phyloP scores from a whole-genome alignment of 1,140 invertebrate genomes.

The Cydia strobilella region DNA sequence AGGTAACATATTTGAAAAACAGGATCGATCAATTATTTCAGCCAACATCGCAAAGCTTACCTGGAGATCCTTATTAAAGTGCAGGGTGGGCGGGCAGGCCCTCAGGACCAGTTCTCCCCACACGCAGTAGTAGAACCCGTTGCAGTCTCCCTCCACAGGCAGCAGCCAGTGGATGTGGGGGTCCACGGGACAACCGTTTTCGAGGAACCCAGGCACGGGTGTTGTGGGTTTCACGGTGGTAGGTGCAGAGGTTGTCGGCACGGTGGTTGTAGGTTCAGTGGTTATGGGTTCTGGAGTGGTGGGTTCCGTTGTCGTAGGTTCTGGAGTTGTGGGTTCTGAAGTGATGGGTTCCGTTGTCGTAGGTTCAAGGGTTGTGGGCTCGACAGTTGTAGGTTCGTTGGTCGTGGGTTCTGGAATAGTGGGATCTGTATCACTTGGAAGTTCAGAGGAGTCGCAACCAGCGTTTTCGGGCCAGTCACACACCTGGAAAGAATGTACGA shows the following conservation, averaged over 20 bases:
- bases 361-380: neutral
- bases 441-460: conserved; percentile 40
- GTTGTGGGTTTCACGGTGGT: conserved; percentile 9
- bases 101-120: conserved; percentile 70
- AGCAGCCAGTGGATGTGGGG: conserved; percentile 69
- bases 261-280: neutral
- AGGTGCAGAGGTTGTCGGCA: neutral
- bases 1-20: too few species aligned
- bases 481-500: conserved; percentile 44
- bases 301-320: neutral
- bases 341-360: conserved; percentile 3
- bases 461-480: conserved; percentile 54
- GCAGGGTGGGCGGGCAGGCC: conserved; percentile 70
- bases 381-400: conserved; percentile 40
- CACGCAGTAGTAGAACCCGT: conserved; percentile 82
- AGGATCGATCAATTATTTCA: too few species aligned
- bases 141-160: conserved; percentile 79
- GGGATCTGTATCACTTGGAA: neutral
- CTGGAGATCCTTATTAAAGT: too few species aligned
- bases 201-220: conserved; percentile 39
- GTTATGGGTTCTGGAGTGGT: too few species aligned
- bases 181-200: conserved; percentile 63
- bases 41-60: too few species aligned
- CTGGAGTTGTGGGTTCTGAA: neutral
- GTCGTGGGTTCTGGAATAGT: neutral